phyloP scores from a whole-genome alignment of 2,797 vertebrate genomes.

The Antrozous pallidus region DNA sequence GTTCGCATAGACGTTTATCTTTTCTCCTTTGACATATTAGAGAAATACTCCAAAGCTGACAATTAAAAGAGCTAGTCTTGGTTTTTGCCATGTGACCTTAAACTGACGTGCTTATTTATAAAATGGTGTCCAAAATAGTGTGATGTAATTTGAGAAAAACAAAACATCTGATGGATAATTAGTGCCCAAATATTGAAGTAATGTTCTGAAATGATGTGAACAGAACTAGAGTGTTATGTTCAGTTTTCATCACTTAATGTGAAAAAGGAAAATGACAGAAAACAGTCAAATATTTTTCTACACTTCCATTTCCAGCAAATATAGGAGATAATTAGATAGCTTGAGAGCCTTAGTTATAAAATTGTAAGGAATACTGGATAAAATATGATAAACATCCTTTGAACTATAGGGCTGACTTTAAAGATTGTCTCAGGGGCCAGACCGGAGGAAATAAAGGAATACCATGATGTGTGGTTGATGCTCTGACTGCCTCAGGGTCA shows the following conservation, averaged over 20 bases:
- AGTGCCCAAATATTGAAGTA: neutral
- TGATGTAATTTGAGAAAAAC: neutral
- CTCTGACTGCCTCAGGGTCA: neutral
- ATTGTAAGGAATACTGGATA: neutral
- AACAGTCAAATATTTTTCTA: neutral
- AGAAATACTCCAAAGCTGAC: neutral
- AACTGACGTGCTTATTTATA: neutral
- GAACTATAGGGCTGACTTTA: neutral
- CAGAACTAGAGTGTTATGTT: neutral
- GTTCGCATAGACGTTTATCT: neutral
- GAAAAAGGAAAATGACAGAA: neutral
- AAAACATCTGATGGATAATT: neutral
- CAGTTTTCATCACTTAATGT: neutral
- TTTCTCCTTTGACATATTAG: neutral
- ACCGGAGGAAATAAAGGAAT: neutral
- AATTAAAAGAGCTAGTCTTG: neutral
- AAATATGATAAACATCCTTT: neutral
- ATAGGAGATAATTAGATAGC: neutral
- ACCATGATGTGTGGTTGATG: neutral
- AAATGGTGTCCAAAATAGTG: neutral
- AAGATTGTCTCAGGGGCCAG: neutral
- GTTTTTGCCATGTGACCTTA: neutral
- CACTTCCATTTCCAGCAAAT: neutral
- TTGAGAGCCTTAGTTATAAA: neutral
- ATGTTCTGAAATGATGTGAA: neutral